A percentile compares a stretch with the other conserved stretches of the same genome.
Conservation (phyloP, 2,113 vertebrate species). For the Dasyornis broadbenti region DNA sequence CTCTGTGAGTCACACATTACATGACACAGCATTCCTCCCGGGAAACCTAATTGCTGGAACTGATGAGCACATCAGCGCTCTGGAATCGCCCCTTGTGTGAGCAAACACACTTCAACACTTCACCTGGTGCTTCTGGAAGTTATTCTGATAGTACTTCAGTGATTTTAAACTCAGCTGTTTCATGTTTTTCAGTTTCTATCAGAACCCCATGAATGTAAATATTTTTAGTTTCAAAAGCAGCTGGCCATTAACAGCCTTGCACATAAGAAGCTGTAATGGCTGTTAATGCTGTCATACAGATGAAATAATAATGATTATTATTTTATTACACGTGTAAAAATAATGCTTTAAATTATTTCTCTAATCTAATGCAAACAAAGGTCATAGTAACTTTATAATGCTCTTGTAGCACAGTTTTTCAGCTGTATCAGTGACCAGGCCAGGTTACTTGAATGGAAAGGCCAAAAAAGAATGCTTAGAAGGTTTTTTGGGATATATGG, state of each 20-base stretch:
- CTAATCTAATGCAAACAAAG: background rate
- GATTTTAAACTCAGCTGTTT: background rate
- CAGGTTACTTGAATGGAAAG: background rate
- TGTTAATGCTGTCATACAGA: background rate
- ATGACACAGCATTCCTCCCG: slow-evolving; percentile 19
- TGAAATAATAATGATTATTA: background rate
- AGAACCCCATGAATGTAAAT: background rate
- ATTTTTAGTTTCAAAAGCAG: background rate
- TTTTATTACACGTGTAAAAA: background rate
- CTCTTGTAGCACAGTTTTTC: background rate
- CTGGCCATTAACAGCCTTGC: background rate
- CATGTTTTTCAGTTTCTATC: background rate
- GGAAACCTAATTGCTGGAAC: background rate
- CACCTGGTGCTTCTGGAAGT: background rate
- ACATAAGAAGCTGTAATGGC: background rate
- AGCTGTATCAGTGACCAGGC: background rate
- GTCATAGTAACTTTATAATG: background rate
- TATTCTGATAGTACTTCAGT: background rate
- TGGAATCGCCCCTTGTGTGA: background rate
- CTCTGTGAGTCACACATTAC: background rate
- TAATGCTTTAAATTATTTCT: background rate
- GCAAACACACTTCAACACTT: background rate
- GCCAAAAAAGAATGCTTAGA: background rate
- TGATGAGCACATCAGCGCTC: background rate
- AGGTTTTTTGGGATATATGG: accelerated